Evolutionary conservation across 2,888 invertebrate genomes (phyloP).

Genomic region (Aphidoletes aphidimyza): DNA sequence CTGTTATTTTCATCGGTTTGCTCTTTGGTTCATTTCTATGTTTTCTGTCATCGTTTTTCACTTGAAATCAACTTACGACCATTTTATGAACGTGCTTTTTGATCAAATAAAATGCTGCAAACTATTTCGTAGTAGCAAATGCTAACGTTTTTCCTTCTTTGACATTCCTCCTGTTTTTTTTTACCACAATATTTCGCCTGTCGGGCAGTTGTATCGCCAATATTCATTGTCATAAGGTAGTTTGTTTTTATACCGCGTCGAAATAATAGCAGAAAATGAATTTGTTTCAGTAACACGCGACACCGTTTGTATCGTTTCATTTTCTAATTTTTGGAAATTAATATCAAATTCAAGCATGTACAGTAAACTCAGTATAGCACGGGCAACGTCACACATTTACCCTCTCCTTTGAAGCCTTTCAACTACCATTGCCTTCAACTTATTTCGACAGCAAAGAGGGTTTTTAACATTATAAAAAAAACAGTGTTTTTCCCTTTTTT

Average conservation of each 20-base stretch:
- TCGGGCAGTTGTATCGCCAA: background rate
- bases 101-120: too few relatives aligned
- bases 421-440: conserved; percentile 5
- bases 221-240: too few relatives aligned
- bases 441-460: background rate
- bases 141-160: too few relatives aligned
- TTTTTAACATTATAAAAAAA: background rate
- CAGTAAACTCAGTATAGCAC: background rate
- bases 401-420: background rate
- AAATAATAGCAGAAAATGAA: background rate
- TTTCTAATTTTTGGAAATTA: conserved; percentile 42
- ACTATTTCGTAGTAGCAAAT: too few relatives aligned
- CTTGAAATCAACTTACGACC: too few relatives aligned
- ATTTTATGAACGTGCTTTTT: too few relatives aligned
- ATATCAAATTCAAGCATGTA: conserved; percentile 9
- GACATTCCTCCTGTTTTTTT: too few relatives aligned
- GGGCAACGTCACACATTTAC: background rate
- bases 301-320: background rate
- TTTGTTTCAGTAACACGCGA: conserved; percentile 30
- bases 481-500: background rate
- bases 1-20: background rate
- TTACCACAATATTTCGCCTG: too few relatives aligned
- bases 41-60: too few relatives aligned
- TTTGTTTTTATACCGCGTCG: too few relatives aligned
- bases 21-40: background rate